These are phyloP conservation scores for Drosophila birchii DNA, from an alignment of 2,888 invertebrate species.

Conservation along the genomic window DNA sequence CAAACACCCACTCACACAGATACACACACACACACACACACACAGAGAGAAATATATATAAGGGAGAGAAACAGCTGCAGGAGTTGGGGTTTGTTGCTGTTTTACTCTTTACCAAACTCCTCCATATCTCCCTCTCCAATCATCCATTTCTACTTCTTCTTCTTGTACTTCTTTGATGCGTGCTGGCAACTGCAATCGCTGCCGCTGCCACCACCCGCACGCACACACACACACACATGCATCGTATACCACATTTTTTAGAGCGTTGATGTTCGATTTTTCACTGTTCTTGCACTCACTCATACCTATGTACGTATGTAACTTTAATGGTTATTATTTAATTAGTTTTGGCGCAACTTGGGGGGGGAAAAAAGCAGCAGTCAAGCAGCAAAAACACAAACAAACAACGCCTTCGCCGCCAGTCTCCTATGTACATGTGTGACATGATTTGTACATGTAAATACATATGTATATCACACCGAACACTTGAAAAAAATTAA, in stretches of 20 bases:
- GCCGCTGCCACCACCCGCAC: conserved; percentile 36
- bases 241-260: conserved; percentile 28
- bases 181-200: conserved; percentile 42
- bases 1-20: conserved; percentile 46
- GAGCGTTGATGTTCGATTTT: conserved; percentile 70
- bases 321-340: conserved; percentile 28
- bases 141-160: neutral
- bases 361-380: conserved; percentile 2
- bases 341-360: conserved; percentile 42
- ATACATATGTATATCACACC: conserved; percentile 8
- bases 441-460: conserved; percentile 4
- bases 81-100: conserved; percentile 36
- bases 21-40: neutral
- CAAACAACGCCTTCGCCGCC: conserved; percentile 18
- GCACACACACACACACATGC: conserved; percentile 12
- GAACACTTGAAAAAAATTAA: conserved; percentile 21
- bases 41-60: neutral
- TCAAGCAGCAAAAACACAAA: conserved; percentile 16
- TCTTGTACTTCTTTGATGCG: conserved; percentile 29
- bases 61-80: conserved; percentile 24
- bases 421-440: conserved; percentile 5
- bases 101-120: conserved; percentile 15
- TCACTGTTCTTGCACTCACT: conserved; percentile 60
- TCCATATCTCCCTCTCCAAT: neutral
- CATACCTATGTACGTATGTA: conserved; percentile 1